Conservation (phyloP, 1,140 invertebrate species). For the Eupristina koningsbergeri region DNA sequence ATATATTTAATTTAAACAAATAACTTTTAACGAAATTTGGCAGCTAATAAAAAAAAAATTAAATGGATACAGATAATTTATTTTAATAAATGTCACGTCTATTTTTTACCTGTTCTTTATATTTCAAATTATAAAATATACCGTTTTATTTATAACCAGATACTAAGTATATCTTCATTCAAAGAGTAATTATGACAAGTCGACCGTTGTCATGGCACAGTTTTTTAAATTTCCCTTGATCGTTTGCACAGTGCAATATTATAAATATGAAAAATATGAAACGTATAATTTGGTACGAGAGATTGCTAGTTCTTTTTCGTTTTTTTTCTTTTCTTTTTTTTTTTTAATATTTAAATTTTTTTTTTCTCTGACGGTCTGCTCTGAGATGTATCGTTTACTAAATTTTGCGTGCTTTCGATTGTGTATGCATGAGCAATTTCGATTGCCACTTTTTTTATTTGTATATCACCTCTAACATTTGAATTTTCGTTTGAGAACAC, state of each 20-base stretch:
- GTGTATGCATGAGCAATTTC: background rate
- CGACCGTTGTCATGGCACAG: too few species aligned
- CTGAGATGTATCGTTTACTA: too few species aligned
- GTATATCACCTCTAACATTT: constrained; percentile 32
- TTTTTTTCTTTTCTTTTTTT: too few species aligned
- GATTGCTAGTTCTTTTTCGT: too few species aligned
- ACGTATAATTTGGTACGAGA: too few species aligned
- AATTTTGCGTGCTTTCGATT: background rate
- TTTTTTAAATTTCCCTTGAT: background rate
- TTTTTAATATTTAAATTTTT: too few species aligned
- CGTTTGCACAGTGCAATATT: background rate
- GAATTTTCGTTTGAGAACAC: too few species aligned
- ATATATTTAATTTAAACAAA: background rate
- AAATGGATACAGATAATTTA: background rate
- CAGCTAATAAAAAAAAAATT: constrained; percentile 1
- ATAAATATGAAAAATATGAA: background rate
- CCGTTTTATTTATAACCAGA: background rate
- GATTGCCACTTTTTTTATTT: constrained; percentile 22
- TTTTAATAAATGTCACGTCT: background rate
- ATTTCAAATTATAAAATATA: background rate
- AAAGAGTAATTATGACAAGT: background rate
- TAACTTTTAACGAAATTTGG: constrained; percentile 4
- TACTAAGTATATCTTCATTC: background rate
- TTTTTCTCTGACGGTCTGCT: background rate
- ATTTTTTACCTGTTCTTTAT: background rate